Evolutionary conservation across 2,797 vertebrate species (phyloP).

Genomic region (Syncerus caffer): DNA sequence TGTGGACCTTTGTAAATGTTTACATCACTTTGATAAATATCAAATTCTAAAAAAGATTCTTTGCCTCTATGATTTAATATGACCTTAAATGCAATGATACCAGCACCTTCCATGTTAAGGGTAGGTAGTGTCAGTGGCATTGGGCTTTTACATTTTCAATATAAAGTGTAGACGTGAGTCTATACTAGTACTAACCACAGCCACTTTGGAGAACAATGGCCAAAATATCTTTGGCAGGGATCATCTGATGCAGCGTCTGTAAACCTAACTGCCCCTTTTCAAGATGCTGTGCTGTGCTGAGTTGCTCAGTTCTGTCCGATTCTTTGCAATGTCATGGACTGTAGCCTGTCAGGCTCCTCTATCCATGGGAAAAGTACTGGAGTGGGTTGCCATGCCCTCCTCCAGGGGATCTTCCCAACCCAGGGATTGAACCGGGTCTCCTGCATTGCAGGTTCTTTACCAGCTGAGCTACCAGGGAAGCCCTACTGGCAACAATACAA

Average conservation of each 20-base stretch:
- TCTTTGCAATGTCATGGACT: not conserved
- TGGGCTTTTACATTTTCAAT: not conserved
- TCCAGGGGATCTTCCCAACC: not conserved
- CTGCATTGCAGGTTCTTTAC: not conserved
- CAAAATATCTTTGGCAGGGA: not conserved
- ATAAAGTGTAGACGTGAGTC: not conserved
- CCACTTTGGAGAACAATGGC: not conserved
- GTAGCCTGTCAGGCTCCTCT: not conserved
- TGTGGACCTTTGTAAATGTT: not conserved
- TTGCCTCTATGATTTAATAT: not conserved
- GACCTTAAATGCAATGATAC: not conserved
- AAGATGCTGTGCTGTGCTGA: not conserved
- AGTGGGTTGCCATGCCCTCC: not conserved
- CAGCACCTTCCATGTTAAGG: not conserved
- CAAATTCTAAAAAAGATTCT: not conserved
- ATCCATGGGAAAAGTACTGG: not conserved
- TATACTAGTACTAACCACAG: not conserved
- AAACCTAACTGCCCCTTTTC: not conserved
- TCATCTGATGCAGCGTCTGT: not conserved
- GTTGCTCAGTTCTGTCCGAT: not conserved
- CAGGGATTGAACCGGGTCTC: not conserved
- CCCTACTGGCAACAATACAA: not conserved
- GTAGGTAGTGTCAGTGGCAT: not conserved
- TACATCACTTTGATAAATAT: conserved; percentile 2
- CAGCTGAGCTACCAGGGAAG: not conserved